Conservation (phyloP, 2,888 invertebrate species). For the Thumatha senex region DNA sequence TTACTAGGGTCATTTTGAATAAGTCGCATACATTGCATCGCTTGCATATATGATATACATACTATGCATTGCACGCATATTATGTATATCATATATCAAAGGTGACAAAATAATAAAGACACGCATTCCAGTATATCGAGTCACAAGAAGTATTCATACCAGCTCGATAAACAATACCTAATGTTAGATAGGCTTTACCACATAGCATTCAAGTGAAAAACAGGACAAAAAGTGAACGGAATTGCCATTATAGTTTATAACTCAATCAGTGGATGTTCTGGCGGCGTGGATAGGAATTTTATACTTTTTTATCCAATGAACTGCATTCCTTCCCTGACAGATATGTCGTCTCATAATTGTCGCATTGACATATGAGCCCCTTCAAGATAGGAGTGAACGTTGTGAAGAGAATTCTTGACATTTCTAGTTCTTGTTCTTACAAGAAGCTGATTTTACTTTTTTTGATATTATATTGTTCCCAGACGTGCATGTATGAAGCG, state of each 20-base stretch:
- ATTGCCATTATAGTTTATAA: conserved; percentile 80
- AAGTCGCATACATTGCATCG: too few relatives aligned
- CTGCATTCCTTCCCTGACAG: conserved; percentile 60
- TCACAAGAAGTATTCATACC: conserved; percentile 66
- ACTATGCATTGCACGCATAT: conserved; percentile 56
- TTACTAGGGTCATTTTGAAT: too few relatives aligned
- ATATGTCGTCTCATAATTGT: conserved; percentile 57
- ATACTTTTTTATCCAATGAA: conserved; percentile 75
- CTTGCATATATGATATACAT: conserved; percentile 18
- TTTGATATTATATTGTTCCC: too few relatives aligned
- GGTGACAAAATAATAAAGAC: conserved; percentile 78
- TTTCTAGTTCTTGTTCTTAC: conserved; percentile 25
- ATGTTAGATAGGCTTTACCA: conserved; percentile 61
- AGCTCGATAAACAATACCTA: conserved; percentile 63
- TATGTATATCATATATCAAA: conserved; percentile 64
- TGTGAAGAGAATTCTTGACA: conserved; percentile 58
- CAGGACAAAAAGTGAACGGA: conserved; percentile 75
- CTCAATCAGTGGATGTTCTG: conserved; percentile 70
- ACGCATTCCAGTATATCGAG: conserved; percentile 60
- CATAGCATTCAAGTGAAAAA: conserved; percentile 75
- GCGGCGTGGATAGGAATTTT: conserved; percentile 67
- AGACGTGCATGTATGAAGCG: too few relatives aligned
- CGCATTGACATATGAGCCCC: conserved; percentile 49
- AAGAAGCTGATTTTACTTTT: too few relatives aligned
- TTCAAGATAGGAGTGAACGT: conserved; percentile 56